Conservation (phyloP, 2,797 vertebrate genomes). For the Thunnus albacares region DNA sequence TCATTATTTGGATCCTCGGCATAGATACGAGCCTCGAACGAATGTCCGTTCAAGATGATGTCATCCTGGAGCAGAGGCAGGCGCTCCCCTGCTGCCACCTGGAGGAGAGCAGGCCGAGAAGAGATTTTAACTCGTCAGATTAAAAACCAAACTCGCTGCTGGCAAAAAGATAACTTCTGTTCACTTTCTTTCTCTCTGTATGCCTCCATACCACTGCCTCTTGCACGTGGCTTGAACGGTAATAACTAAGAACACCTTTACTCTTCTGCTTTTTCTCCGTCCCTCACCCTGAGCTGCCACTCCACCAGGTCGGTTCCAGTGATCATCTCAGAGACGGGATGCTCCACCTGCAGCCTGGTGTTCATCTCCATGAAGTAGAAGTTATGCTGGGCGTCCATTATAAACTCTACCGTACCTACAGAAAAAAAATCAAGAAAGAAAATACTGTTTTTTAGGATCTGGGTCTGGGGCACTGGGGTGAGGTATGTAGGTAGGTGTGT, state of each 20-base stretch:
- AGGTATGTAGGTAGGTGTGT: not conserved
- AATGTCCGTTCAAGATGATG: conserved; percentile 91
- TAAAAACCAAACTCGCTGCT: not conserved
- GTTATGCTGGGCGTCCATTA: conserved; percentile 95
- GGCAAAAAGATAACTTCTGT: too few species aligned
- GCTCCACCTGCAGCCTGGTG: conserved; percentile 97
- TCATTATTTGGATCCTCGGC: conserved; percentile 95
- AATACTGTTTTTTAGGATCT: not conserved
- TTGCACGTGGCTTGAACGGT: too few species aligned
- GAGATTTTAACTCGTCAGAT: not conserved
- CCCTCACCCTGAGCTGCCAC: conserved; percentile 94
- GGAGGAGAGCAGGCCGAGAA: conserved; percentile 24
- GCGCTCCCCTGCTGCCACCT: conserved; percentile 96
- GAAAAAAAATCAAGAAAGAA: not conserved
- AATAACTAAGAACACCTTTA: not conserved
- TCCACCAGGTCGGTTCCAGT: conserved; percentile 98
- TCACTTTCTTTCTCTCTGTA: too few species aligned
- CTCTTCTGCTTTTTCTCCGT: too few species aligned
- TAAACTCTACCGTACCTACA: conserved; percentile 96
- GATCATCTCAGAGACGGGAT: conserved; percentile 98
- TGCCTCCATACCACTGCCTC: too few species aligned
- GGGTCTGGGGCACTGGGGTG: not conserved
- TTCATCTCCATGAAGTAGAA: conserved; percentile 99
- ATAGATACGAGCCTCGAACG: conserved; percentile 97
- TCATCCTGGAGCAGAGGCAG: conserved; percentile 94